phyloP scores from a whole-genome alignment of 2,113 vertebrate genomes.

The Oreochromis niloticus region DNA sequence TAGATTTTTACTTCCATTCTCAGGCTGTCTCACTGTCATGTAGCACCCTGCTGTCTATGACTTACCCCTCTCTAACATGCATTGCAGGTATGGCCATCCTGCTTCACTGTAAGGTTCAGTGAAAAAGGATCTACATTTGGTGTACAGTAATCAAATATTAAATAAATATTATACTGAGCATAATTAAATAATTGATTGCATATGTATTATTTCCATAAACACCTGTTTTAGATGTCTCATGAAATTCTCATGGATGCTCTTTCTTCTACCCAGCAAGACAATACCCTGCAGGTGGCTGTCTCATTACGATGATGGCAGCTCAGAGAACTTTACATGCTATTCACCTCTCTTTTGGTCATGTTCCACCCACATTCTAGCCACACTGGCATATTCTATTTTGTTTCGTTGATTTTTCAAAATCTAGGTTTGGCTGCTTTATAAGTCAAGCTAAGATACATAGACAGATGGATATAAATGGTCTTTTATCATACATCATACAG shows the following conservation, averaged over 20 bases:
- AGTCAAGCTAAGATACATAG: not conserved
- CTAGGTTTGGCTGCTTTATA: not conserved
- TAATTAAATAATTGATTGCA: not conserved
- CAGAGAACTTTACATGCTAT: not conserved
- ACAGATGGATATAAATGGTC: not conserved
- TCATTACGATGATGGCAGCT: not conserved
- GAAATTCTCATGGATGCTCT: not conserved
- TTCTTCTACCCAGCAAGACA: not conserved
- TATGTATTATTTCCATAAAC: not conserved
- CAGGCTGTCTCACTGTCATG: slow-evolving; percentile 17
- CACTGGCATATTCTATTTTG: not conserved
- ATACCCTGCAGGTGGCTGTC: not conserved
- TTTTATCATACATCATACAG: not conserved
- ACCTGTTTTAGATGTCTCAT: not conserved
- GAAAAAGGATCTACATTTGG: not conserved
- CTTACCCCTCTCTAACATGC: not conserved
- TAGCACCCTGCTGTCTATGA: not conserved
- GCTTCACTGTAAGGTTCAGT: not conserved
- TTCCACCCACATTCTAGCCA: not conserved
- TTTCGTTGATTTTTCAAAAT: not conserved
- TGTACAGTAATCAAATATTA: not conserved
- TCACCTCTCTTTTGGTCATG: not conserved
- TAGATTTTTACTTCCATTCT: slow-evolving; percentile 29
- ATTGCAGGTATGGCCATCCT: not conserved
- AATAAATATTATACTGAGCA: not conserved